phyloP scores from a whole-genome alignment of 2,113 vertebrate genomes.

The Pycnonotus jocosus region DNA sequence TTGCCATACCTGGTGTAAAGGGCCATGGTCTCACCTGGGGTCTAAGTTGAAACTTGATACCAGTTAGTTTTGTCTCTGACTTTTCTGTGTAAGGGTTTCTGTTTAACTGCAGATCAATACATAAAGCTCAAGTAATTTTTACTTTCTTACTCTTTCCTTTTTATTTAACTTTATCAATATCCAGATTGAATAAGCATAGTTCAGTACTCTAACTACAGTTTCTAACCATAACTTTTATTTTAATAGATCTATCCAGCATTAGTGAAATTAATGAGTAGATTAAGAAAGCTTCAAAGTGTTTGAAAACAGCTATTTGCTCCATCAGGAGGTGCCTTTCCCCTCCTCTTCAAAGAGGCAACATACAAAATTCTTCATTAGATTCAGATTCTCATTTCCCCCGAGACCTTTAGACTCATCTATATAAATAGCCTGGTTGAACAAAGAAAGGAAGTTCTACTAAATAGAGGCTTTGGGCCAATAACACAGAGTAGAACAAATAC shows the following conservation, averaged over 20 bases:
- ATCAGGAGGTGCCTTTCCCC: neutral
- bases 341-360: neutral
- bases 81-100: neutral
- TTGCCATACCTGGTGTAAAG: neutral
- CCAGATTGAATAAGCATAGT: neutral
- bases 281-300: neutral
- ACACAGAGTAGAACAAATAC: neutral
- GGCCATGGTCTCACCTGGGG: neutral
- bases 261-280: neutral
- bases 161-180: neutral
- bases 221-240: neutral
- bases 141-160: neutral
- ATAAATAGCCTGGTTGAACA: conserved; percentile 30
- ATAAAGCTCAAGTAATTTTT: neutral
- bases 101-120: neutral
- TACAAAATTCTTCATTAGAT: neutral
- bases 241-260: neutral
- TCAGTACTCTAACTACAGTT: neutral
- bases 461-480: conserved; percentile 24
- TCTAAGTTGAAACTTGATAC: neutral
- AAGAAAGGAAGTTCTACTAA: conserved; percentile 35
- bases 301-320: neutral
- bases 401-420: neutral
- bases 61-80: neutral
- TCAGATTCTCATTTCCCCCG: neutral